Evolutionary conservation across 2,797 vertebrate species (phyloP).

Genomic region (Peromyscus nudipes): DNA sequence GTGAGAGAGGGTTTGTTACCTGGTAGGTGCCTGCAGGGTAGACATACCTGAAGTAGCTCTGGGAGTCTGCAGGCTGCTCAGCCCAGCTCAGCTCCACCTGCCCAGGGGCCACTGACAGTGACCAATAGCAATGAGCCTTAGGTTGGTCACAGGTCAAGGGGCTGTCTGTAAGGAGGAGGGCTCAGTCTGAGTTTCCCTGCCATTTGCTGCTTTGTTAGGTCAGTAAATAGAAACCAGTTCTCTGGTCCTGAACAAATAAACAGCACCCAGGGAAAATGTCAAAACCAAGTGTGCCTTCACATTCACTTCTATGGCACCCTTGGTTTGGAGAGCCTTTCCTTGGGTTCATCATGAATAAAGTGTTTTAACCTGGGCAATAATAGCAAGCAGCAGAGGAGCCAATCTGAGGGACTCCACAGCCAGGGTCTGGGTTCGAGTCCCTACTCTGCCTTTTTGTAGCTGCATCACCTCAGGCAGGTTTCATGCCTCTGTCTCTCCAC

Average conservation of each 20-base stretch:
- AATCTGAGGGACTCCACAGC: not conserved
- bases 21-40: not conserved
- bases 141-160: not conserved
- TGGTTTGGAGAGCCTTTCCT: not conserved
- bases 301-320: not conserved
- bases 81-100: not conserved
- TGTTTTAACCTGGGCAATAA: not conserved
- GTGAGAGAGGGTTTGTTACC: not conserved
- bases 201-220: not conserved
- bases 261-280: not conserved
- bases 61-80: not conserved
- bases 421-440: not conserved
- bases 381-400: not conserved
- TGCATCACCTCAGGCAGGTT: not conserved
- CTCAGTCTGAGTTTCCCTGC: not conserved
- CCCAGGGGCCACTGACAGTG: not conserved
- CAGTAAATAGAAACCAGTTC: not conserved
- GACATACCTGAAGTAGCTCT: not conserved
- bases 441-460: not conserved
- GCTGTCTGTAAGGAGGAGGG: not conserved
- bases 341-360: rapidly evolving
- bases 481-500: not conserved
- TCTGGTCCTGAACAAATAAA: not conserved
- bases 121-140: not conserved
- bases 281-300: not conserved